Base-by-base conservation (phyloP, 2,888 invertebrate genomes). In the Dugesia japonica region DNA sequence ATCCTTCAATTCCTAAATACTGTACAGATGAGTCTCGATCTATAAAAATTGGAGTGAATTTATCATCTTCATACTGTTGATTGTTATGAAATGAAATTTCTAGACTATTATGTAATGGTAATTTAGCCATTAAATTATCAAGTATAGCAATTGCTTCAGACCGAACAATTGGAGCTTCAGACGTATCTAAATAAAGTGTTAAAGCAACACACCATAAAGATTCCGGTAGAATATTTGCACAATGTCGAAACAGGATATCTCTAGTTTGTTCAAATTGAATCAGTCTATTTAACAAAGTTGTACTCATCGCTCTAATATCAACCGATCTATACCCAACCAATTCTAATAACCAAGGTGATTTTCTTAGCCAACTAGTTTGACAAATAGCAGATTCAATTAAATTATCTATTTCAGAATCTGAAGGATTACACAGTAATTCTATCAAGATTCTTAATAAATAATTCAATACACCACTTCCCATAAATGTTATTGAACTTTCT, bases 281-380 rank as follows among this genome's bases (percentile, higher is more conserved):
- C n/a, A 56, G 4, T 56, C 17, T 56, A n/a, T n/a, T 56, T 20
- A 56, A 9, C n/a, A 56, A 13, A 4, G 56, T 20, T 20, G 17
- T 23, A 56, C 56, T 56, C 56, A 56, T 56, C 4, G 56, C 4
- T 56, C 56, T 56, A 13, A 56, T 56, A 56, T 56, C 56, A 56
- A 56, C 56, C 4, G 56, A 56, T n/a, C 56, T 56, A 56, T 56
- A 56, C 9, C 56, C 56, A 7, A 56, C 7, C 17, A 56, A 56
- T n/a, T 56, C 56, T 4, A 56, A 1, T 23, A 56, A 56, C 56
- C 56, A 56, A 20, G 56, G 56, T 20, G 56, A 20, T 56, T 56
- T 56, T 56, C 56, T 56, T 20, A 56, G 56, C 56, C 56, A 56
- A n/a, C n/a, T n/a, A 20, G 56, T 56, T n/a, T 56, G 56, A 56